Percentiles rank a stretch among this genome's conserved stretches.
These are phyloP conservation scores for Morpho achilles DNA, from an alignment of 2,888 invertebrate genomes.

Conservation along the genomic window DNA sequence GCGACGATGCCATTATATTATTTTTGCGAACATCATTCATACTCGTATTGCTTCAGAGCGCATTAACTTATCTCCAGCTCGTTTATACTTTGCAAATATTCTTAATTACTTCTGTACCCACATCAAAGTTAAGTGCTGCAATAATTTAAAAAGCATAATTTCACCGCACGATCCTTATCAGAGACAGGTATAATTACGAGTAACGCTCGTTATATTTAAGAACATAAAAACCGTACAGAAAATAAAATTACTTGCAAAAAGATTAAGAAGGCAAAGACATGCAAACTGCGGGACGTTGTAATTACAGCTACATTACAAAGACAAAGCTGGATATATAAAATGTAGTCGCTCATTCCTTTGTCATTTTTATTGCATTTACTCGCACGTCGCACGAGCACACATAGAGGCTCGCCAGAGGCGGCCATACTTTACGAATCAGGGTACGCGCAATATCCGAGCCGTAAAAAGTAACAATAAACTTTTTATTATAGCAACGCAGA, in stretches of 20 bases:
- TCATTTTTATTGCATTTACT: conserved; percentile 13
- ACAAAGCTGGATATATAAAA: not conserved
- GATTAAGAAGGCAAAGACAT: not conserved
- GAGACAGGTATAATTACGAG: not conserved
- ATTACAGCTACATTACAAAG: conserved; percentile 6
- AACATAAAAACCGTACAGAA: not conserved
- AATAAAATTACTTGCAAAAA: not conserved
- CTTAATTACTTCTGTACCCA: conserved; percentile 32
- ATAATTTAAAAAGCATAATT: conserved; percentile 26
- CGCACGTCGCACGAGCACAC: conserved; percentile 9
- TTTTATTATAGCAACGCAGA: conserved; percentile 55
- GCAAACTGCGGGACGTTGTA: conserved; percentile 3
- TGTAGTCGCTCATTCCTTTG: conserved; percentile 9
- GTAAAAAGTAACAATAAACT: conserved; percentile 65
- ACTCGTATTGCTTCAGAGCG: conserved; percentile 32
- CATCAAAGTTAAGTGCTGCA: conserved; percentile 27
- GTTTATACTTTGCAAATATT: conserved; percentile 38
- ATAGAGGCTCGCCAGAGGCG: conserved; percentile 11
- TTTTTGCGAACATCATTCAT: conserved; percentile 52
- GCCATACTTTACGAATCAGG: conserved; percentile 23
- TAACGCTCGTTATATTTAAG: conserved; percentile 1
- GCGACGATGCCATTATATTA: conserved; percentile 50
- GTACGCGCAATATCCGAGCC: conserved; percentile 48
- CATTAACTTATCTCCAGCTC: conserved; percentile 47
- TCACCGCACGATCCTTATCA: conserved; percentile 21